Evolutionary conservation across 2,113 vertebrate species (phyloP).

Genomic region (Taxidea taxus): DNA sequence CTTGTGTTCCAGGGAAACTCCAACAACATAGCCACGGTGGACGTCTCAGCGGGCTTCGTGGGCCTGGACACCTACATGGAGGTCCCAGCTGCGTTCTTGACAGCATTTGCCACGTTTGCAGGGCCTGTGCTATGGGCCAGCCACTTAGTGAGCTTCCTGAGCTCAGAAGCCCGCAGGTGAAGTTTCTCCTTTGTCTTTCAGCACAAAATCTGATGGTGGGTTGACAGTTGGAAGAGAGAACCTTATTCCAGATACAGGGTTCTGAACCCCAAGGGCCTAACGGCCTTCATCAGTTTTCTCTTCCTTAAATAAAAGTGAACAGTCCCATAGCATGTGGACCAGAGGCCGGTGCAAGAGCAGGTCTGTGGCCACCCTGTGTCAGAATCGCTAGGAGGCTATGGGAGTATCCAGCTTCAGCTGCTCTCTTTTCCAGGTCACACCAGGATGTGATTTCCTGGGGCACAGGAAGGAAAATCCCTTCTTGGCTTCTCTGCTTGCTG

Average conservation of each 20-base stretch:
- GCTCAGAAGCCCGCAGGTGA: slow-evolving; percentile 89
- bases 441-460: not conserved
- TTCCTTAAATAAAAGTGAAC: not conserved
- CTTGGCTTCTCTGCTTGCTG: not conserved
- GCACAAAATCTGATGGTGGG: not conserved
- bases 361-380: not conserved
- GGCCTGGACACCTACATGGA: slow-evolving; percentile 92
- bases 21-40: slow-evolving; percentile 94
- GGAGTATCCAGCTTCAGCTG: not conserved
- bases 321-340: not conserved
- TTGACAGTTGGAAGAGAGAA: not conserved
- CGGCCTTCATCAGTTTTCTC: not conserved
- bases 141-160: slow-evolving; percentile 93
- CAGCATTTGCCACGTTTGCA: slow-evolving; percentile 89
- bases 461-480: not conserved
- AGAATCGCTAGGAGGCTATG: not conserved
- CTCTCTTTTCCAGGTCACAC: not conserved
- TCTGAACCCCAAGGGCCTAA: not conserved
- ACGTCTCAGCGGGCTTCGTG: slow-evolving; percentile 95
- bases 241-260: not conserved
- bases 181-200: not conserved
- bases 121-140: slow-evolving; percentile 95
- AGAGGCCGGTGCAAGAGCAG: not conserved
- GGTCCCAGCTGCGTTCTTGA: slow-evolving; percentile 91
- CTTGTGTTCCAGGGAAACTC: slow-evolving; percentile 93